A percentile compares a stretch with the other conserved stretches of the same genome.
These are phyloP conservation scores for Mylabris sibirica DNA, from an alignment of 2,888 invertebrate genomes.

Conservation along the genomic window DNA sequence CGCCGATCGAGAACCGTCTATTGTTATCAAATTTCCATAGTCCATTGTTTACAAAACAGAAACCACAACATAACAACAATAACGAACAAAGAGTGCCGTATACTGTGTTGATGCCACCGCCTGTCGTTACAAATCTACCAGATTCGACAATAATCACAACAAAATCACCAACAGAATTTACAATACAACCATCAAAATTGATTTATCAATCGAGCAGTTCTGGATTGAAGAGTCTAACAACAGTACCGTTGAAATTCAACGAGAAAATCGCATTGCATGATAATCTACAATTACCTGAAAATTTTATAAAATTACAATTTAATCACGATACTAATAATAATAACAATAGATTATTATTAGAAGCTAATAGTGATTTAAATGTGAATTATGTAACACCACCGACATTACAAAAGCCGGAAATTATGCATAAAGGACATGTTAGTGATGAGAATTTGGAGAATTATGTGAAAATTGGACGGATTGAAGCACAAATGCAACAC, in stretches of 20 bases:
- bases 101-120: conserved; percentile 76
- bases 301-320: conserved; percentile 46
- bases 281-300: conserved; percentile 45
- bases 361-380: conserved; percentile 48
- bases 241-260: conserved; percentile 34
- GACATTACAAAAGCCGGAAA: conserved; percentile 42
- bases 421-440: conserved; percentile 60
- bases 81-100: conserved; percentile 66
- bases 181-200: conserved; percentile 66
- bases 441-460: conserved; percentile 58
- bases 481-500: conserved; percentile 59
- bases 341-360: conserved; percentile 42
- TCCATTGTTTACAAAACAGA: conserved; percentile 49
- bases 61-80: conserved; percentile 60
- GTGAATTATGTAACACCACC: conserved; percentile 52
- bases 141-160: conserved; percentile 27
- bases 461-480: conserved; percentile 61
- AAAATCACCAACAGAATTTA: conserved; percentile 17
- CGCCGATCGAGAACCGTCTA: conserved; percentile 55
- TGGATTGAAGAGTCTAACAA: conserved; percentile 55
- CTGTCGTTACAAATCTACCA: conserved; percentile 63
- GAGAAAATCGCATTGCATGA: conserved; percentile 41
- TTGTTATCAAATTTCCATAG: conserved; percentile 60
- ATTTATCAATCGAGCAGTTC: conserved; percentile 70
- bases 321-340: conserved; percentile 17